A percentile compares a stretch with the other conserved stretches of the same genome.
phyloP scores from a whole-genome alignment of 2,113 vertebrate genomes.

The Sorex fumeus region DNA sequence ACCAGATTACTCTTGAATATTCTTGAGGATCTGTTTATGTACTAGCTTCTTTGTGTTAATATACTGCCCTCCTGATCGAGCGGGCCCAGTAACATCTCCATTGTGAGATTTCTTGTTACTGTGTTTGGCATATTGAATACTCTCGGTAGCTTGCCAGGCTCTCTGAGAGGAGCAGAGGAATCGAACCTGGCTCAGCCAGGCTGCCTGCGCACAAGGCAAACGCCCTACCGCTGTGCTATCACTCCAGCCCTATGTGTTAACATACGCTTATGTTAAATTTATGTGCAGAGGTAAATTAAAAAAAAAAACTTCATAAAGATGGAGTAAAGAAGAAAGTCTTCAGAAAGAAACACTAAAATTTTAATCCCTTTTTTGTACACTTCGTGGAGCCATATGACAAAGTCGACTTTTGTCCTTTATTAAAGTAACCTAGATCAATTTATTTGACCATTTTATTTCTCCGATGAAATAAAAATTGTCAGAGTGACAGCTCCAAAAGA shows the following conservation, averaged over 20 bases:
- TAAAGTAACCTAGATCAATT: constrained; percentile 55
- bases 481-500: constrained; percentile 13
- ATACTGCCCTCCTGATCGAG: too few species aligned
- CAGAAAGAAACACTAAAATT: constrained; percentile 44
- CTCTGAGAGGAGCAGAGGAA: too few species aligned
- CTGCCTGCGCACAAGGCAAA: too few species aligned
- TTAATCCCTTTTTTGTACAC: constrained; percentile 16
- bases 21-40: background rate
- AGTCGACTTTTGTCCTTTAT: constrained; percentile 23
- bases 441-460: constrained; percentile 59
- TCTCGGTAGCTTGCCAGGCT: too few species aligned
- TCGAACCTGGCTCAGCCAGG: too few species aligned
- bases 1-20: constrained; percentile 14
- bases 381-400: constrained; percentile 58
- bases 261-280: too few species aligned
- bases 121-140: too few species aligned
- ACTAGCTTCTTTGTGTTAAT: background rate
- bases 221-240: too few species aligned
- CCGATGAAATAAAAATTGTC: constrained; percentile 40
- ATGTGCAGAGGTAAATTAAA: constrained; percentile 49
- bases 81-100: too few species aligned
- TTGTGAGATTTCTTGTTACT: too few species aligned
- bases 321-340: background rate
- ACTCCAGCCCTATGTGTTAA: background rate
- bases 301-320: background rate